Base-by-base conservation (phyloP, 2,113 vertebrate genomes). In the Hydrochoerus hydrochaeris region DNA sequence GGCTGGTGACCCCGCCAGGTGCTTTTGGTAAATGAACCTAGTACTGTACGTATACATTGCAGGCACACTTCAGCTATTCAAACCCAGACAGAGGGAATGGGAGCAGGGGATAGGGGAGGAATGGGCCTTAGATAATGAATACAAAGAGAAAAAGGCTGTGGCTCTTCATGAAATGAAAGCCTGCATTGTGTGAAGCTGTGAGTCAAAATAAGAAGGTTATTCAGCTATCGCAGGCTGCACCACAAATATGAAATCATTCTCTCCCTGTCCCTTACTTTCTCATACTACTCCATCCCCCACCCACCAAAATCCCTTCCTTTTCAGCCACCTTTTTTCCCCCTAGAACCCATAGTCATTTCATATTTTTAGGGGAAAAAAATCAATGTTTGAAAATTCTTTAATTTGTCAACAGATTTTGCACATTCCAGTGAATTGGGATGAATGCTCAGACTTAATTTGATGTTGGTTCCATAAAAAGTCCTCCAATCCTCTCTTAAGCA, bases 21-120 rank as follows among this genome's bases (percentile, higher is more conserved):
- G 95, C 87, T 91, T 69, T 96, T 67, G 87, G 77, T 82, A 85
- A 94, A 96, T 90, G 38, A 41, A n/a, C 71, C 93, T 52, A 85
- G 81, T 52, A 28, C 63, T 49, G 44, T 49, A 30, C 44, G 5
- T 4, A 83, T 91, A 92, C 75, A 88, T 35, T 94, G 65, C 95
- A 92, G 90, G 96, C 94, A 94, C 97, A 92, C 96, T 96, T 81
- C 88, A 95, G 85, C 97, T 82, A 97, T 94, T 97, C 97, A 98
- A 49, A 62, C 38, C n/a, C 90, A 95, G 88, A 96, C 85, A 93
- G 94, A 96, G 91, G 81, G 78, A 96, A 82, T 0, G 20, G 83
- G 63, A 90, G 57, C 35, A 32, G 4, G 32, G 30, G 35, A 60
- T 0, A 17, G 78, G 83, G 44, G 57, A 88, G 54, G 30, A 69